Base-by-base conservation (phyloP, 1,140 invertebrate genomes). In the Belonocnema kinseyi region DNA sequence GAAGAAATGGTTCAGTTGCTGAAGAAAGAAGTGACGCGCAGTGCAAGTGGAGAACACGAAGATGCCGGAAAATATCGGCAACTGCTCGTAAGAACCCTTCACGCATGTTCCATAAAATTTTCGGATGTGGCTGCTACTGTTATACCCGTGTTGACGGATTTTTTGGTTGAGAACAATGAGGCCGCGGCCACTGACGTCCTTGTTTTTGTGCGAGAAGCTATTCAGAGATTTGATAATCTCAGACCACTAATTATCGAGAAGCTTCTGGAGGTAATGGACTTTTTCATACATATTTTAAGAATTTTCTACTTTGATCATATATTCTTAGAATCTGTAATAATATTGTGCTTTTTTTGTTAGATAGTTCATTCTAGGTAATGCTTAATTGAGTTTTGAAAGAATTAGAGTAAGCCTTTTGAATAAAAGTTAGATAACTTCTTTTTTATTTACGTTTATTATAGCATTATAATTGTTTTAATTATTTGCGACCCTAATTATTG, bases 81-180 rank as follows among this genome's bases (percentile, higher is more conserved):
- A 91, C 93, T 99, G 61, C 92, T 99, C 16, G 98, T 99, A 46
- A 93, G 97, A 76, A 99, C 98, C 11, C 90, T 99, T 75, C 98
- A 99, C 92, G 93, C 96, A 14, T 98, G 98, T 87, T 98, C 97
- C 75, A 97, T 99, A 80, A 99, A 98, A 93, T 99, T 99, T 92
- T 98, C 99, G 3, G 98, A 99, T 91, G 98, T 99, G 73, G 98
- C 98, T 19, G 93, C 93, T 71, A 95, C 95, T 75, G 97, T 99
- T 70, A 98, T 99, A 82, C 98, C 97, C 50, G 97, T 99, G 53
- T 92, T 99, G 75, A 96, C 98, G 82, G 98, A 99, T 89, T 98
- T 99, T 90, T 92, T 99, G n/a, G 96, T 96, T 2, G 98, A 99
- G 89, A 96, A 95, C 61, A 97, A 97, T 91, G 98, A 99, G 91